phyloP scores from a whole-genome alignment of 2,113 vertebrate species.

The Lampris megalopsis region DNA sequence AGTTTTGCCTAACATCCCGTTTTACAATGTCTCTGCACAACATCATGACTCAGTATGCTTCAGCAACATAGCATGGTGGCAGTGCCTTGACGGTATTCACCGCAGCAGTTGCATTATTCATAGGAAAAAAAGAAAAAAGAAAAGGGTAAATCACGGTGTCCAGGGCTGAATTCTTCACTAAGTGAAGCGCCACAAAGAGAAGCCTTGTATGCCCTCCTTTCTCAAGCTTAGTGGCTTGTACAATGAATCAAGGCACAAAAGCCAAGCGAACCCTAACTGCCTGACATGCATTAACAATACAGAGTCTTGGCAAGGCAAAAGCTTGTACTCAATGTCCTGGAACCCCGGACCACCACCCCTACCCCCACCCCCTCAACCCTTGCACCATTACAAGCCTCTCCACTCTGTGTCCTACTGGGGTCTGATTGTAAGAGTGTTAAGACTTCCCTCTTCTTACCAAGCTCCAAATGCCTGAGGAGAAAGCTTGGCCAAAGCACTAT shows the following conservation, averaged over 20 bases:
- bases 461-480: conserved; percentile 35
- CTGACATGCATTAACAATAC: conserved; percentile 73
- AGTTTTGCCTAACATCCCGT: conserved; percentile 4
- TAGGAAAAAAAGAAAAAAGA: conserved; percentile 6
- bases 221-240: conserved; percentile 52
- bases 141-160: conserved; percentile 38
- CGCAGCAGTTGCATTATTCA: conserved; percentile 7
- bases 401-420: conserved; percentile 44
- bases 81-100: conserved; percentile 10
- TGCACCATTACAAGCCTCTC: conserved; percentile 51
- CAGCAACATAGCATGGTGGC: conserved; percentile 3
- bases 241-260: conserved; percentile 73
- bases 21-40: neutral
- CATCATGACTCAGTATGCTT: conserved; percentile 16
- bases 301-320: conserved; percentile 62
- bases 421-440: conserved; percentile 36
- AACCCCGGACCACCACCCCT: conserved; percentile 17
- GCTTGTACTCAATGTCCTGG: conserved; percentile 67
- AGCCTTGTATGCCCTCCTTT: conserved; percentile 59
- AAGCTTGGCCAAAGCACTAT: conserved; percentile 3
- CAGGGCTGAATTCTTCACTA: conserved; percentile 52
- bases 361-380: conserved; percentile 20
- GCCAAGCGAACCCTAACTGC: conserved; percentile 64
- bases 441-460: conserved; percentile 20
- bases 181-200: conserved; percentile 58